Conservation (phyloP, 2,113 vertebrate genomes). For the Eurystomus gularis region DNA sequence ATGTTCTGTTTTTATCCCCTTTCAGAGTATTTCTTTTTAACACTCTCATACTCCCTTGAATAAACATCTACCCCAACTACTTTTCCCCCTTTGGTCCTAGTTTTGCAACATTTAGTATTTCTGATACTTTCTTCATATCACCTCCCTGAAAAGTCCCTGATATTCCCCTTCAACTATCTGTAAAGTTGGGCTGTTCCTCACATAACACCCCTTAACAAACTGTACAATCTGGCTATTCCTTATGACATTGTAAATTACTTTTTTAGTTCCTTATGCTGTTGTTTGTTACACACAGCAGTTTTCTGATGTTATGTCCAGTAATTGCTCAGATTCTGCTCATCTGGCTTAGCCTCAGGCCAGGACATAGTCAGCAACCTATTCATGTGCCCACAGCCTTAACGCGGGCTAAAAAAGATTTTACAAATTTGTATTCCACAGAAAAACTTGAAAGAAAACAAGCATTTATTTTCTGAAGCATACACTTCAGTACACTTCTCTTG, state of each 20-base stretch:
- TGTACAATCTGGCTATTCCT: not conserved
- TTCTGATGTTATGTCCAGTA: not conserved
- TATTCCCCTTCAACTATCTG: not conserved
- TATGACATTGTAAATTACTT: not conserved
- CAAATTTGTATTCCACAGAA: not conserved
- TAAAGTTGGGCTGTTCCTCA: not conserved
- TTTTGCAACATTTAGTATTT: not conserved
- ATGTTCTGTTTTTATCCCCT: accelerated
- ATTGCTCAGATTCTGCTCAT: not conserved
- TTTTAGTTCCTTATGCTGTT: not conserved
- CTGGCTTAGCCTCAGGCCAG: not conserved
- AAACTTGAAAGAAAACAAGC: not conserved
- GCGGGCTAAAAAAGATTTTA: not conserved
- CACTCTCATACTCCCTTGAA: not conserved
- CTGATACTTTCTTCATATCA: not conserved
- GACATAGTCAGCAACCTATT: not conserved
- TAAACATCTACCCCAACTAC: not conserved
- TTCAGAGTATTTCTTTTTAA: not conserved
- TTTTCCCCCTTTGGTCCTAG: not conserved
- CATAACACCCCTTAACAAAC: not conserved
- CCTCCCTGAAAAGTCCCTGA: not conserved
- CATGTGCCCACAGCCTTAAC: not conserved
- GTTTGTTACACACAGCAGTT: not conserved
- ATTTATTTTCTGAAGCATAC: not conserved
- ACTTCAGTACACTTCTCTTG: not conserved